Conservation (phyloP, 1,140 invertebrate species). For the Saccostrea echinata region DNA sequence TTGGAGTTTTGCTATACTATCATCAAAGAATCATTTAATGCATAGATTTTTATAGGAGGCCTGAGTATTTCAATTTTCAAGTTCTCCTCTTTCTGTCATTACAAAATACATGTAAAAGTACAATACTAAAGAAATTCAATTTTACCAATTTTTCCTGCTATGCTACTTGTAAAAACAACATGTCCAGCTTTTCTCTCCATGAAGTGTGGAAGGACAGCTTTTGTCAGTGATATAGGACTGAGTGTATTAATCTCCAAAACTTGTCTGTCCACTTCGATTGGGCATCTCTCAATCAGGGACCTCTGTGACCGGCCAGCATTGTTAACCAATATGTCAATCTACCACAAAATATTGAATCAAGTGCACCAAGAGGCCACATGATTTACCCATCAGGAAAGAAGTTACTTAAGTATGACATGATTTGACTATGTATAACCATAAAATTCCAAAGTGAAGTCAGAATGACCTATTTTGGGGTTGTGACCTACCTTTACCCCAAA, state of each 20-base stretch:
- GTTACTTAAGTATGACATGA: no score
- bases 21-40: no score
- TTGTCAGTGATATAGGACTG: conserved; percentile 85
- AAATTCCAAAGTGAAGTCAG: no score
- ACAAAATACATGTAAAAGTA: no score
- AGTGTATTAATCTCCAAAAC: conserved; percentile 92
- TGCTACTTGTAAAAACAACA: conserved; percentile 79
- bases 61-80: no score
- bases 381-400: no score
- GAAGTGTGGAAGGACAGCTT: conserved; percentile 78
- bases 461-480: no score
- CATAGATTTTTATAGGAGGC: no score
- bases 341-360: conserved; percentile 9
- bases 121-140: conserved; percentile 35
- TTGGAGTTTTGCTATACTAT: no score
- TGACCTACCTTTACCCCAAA: no score
- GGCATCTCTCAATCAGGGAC: conserved; percentile 88
- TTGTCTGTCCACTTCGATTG: conserved; percentile 87
- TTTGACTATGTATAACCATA: not conserved
- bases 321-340: conserved; percentile 80
- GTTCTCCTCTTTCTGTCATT: no score
- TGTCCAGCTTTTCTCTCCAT: conserved; percentile 75
- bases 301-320: conserved; percentile 86
- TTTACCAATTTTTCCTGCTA: conserved; percentile 84
- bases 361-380: no score